Conservation (phyloP, 2,888 invertebrate species). For the Melolontha melolontha region DNA sequence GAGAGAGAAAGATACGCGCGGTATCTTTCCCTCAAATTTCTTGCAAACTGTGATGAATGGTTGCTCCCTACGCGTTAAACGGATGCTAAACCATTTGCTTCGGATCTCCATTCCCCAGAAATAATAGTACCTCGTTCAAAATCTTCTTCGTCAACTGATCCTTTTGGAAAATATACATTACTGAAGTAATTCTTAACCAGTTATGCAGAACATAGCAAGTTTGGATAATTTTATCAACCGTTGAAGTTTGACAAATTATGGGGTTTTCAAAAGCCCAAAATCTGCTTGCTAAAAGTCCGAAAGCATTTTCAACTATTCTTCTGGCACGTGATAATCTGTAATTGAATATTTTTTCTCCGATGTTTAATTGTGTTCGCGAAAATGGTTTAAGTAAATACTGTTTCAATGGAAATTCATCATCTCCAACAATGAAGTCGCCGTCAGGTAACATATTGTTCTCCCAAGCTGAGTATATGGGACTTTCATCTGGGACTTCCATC, state of each 20-base stretch:
- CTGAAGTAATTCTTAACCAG: constrained; percentile 4
- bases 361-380: constrained; percentile 2
- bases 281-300: constrained; percentile 52
- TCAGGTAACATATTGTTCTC: too few species aligned
- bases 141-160: constrained; percentile 28
- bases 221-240: constrained; percentile 47
- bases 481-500: too few species aligned
- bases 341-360: constrained; percentile 24
- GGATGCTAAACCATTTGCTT: constrained; percentile 5
- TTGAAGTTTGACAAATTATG: constrained; percentile 30
- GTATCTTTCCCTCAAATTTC: not conserved
- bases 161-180: not conserved
- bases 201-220: constrained; percentile 46
- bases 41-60: not conserved
- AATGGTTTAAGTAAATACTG: constrained; percentile 12
- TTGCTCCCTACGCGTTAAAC: constrained; percentile 4
- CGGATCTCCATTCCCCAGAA: constrained; percentile 17
- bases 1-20: too few species aligned
- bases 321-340: constrained; percentile 41
- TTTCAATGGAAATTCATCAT: constrained; percentile 14
- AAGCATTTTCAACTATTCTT: constrained; percentile 50
- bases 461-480: too few species aligned
- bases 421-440: not conserved
- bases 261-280: constrained; percentile 50
- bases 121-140: constrained; percentile 24